Evolutionary conservation across 2,113 vertebrate species (phyloP), one percentile per base, ranked within the genome.

Genomic region (Rhodinocichla rosea): DNA sequence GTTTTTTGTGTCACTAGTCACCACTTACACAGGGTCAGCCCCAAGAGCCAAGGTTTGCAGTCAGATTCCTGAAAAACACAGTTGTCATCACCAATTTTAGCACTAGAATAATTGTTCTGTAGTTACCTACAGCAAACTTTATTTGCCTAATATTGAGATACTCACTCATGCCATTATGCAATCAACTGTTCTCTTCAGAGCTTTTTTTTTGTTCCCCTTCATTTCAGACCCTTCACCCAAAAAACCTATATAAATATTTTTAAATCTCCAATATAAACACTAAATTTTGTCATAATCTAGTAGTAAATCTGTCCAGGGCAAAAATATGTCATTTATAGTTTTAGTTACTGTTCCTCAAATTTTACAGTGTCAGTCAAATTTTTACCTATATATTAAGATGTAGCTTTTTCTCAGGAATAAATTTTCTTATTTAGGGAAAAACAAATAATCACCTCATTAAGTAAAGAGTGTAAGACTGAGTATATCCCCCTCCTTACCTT

Each of bases 161-260:
- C 5, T 33, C 75, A 59, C 8, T 55, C 5, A 22, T 59, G 42
- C 27, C n/a, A 35, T 87, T 55, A 71, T 33, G 21, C 22, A 90
- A 62, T 37, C 23, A 52, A 4, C 6, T 22, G 4, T 20, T 68
- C 35, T 76, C 15, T 74, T 85, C 22, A 84, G 35, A 45, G 18
- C 2, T 13, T 39, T 23, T 30, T 23, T 30, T 40, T 50, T 17
- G 5, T 37, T 7, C 1, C 5, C 3, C 9, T 15, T 9, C 0
- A 10, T 67, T 87, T 71, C 56, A 62, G n/a, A 82, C 13, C 6
- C 5, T 40, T 73, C 55, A 63, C 5, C 4, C 28, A 74, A 57
- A 90, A 67, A 10, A 45, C 18, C 69, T 45, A 7, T 10, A 73
- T 16, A 73, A 70, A 62, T 83, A 90, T 69, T 67, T 71, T 1